Conservation (phyloP, 2,888 invertebrate species). For the Girardia tigrina region DNA sequence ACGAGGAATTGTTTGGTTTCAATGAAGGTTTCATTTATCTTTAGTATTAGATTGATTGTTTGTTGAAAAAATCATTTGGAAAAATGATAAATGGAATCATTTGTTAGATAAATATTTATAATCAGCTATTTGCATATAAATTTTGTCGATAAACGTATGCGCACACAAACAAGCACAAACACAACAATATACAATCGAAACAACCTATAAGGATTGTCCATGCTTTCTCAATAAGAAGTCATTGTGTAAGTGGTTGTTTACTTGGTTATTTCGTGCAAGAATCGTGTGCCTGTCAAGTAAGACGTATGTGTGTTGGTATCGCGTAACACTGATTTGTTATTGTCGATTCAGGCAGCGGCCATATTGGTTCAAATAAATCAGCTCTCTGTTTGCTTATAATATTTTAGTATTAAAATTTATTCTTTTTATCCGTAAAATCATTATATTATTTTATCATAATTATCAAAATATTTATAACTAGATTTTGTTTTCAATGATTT, state of each 20-base stretch:
- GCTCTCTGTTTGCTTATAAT: too few relatives aligned
- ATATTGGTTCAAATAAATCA: too few relatives aligned
- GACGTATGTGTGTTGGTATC: too few relatives aligned
- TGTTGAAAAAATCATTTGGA: neutral
- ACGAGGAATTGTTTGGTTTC: neutral
- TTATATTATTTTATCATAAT: too few relatives aligned
- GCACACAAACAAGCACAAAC: neutral
- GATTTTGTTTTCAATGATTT: too few relatives aligned
- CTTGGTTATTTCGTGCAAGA: too few relatives aligned
- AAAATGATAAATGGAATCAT: neutral
- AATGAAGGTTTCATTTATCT: slow-evolving; percentile 9
- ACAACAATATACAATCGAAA: slow-evolving; percentile 2
- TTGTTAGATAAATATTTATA: neutral
- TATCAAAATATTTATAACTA: too few relatives aligned
- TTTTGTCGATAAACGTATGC: neutral
- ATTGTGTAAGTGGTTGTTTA: neutral
- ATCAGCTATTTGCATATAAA: neutral
- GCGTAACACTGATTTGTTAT: too few relatives aligned
- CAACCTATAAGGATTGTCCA: neutral
- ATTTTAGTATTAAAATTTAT: too few relatives aligned
- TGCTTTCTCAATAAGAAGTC: neutral
- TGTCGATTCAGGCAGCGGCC: too few relatives aligned
- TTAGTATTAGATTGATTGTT: neutral
- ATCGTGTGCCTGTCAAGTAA: too few relatives aligned
- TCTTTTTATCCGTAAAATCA: too few relatives aligned